Percentiles rank a stretch among this genome's conserved stretches.
Conservation (phyloP, 1,140 invertebrate species). For the Littorina saxatilis region DNA sequence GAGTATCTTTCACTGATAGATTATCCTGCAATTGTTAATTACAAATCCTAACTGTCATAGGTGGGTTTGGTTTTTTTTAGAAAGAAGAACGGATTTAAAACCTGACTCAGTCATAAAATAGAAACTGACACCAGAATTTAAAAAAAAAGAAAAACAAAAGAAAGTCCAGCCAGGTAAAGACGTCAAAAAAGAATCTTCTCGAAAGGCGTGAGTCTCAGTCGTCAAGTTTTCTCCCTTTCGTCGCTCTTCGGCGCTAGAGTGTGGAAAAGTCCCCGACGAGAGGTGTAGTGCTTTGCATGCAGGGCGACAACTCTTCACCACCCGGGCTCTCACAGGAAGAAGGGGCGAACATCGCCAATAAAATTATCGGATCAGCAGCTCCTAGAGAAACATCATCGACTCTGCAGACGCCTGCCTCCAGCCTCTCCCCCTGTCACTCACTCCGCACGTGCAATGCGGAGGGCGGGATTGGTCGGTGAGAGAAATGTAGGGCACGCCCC, state of each 20-base stretch:
- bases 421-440: neutral
- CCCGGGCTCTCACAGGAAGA: neutral
- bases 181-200: too few relatives aligned
- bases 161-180: neutral
- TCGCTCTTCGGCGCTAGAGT: neutral
- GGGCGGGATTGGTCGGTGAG: neutral
- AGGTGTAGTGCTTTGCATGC: neutral
- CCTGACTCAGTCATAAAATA: too few relatives aligned
- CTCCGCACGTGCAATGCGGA: neutral
- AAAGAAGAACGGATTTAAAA: too few relatives aligned
- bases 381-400: conserved; percentile 2
- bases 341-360: conserved; percentile 12
- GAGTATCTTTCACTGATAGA: too few relatives aligned
- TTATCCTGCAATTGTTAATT: too few relatives aligned
- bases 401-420: too few relatives aligned
- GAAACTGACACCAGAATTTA: too few relatives aligned
- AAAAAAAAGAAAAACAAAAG: neutral
- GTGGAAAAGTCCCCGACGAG: conserved; percentile 16
- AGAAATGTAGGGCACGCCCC: neutral
- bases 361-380: conserved; percentile 34
- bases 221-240: neutral
- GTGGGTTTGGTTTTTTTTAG: too few relatives aligned
- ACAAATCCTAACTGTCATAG: too few relatives aligned
- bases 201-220: too few relatives aligned
- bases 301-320: neutral